phyloP scores from a whole-genome alignment of 2,888 invertebrate genomes.

The Hermaeophaga mercurialis region DNA sequence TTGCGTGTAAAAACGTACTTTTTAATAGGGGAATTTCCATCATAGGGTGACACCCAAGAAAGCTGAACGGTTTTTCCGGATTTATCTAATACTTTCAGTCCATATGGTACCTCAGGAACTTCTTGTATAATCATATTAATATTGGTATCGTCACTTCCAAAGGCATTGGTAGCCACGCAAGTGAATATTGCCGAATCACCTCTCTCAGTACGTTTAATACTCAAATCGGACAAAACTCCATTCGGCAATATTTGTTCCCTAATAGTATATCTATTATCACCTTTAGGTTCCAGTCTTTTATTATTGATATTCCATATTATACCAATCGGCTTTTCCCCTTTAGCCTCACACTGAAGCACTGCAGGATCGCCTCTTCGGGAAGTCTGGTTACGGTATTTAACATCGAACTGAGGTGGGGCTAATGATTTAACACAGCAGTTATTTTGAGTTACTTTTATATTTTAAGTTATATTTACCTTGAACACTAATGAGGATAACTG shows the following conservation, averaged over 20 bases:
- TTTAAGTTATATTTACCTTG: slow-evolving; percentile 71
- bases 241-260: slow-evolving; percentile 86
- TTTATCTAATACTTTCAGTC: slow-evolving; percentile 86
- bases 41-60: slow-evolving; percentile 91
- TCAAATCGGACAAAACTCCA: slow-evolving; percentile 86
- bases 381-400: slow-evolving; percentile 89
- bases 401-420: slow-evolving; percentile 94
- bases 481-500: slow-evolving; percentile 90
- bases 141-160: slow-evolving; percentile 93
- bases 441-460: too few relatives aligned
- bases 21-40: slow-evolving; percentile 88
- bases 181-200: slow-evolving; percentile 89
- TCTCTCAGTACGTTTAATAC: slow-evolving; percentile 87
- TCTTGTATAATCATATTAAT: slow-evolving; percentile 95
- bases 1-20: slow-evolving; percentile 59
- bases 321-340: slow-evolving; percentile 93
- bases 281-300: slow-evolving; percentile 88
- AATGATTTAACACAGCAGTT: slow-evolving; percentile 39
- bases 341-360: slow-evolving; percentile 89
- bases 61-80: slow-evolving; percentile 88
- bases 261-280: slow-evolving; percentile 85
- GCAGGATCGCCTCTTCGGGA: slow-evolving; percentile 89
- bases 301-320: slow-evolving; percentile 95
- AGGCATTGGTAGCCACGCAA: slow-evolving; percentile 91
- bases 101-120: slow-evolving; percentile 88